A percentile compares a stretch with the other conserved stretches of the same genome.
Conservation (phyloP, 2,888 invertebrate genomes). For the Cyaniris semiargus region DNA sequence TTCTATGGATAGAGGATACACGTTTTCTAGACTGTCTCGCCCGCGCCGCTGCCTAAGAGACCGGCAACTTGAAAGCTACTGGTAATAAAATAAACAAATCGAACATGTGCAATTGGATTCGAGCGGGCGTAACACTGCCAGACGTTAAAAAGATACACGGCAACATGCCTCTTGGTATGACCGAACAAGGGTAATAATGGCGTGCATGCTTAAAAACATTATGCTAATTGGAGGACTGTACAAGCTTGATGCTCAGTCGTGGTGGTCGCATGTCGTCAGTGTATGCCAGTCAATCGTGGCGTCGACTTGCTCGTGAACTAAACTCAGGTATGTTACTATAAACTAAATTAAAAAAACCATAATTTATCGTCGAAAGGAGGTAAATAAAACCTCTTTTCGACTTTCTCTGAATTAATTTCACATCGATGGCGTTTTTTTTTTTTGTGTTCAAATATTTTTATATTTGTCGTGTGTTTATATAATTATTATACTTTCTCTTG, state of each 20-base stretch:
- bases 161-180: constrained; percentile 18
- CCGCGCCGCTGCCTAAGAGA: background rate
- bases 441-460: background rate
- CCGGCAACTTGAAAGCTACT: constrained; percentile 31
- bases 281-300: constrained; percentile 61
- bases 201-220: constrained; percentile 15
- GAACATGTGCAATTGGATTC: constrained; percentile 33
- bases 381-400: background rate
- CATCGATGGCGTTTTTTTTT: background rate
- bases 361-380: background rate
- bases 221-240: constrained; percentile 17
- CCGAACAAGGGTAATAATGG: constrained; percentile 21
- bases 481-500: background rate
- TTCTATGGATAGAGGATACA: background rate
- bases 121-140: constrained; percentile 16
- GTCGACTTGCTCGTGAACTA: constrained; percentile 53
- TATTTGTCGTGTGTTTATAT: background rate
- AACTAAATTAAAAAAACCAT: background rate
- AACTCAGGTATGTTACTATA: background rate
- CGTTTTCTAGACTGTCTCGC: background rate
- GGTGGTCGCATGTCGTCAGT: constrained; percentile 54
- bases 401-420: constrained; percentile 4
- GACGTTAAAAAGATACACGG: constrained; percentile 5
- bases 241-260: constrained; percentile 34
- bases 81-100: constrained; percentile 35